phyloP scores from a whole-genome alignment of 2,113 vertebrate genomes.

The Capra hircus region DNA sequence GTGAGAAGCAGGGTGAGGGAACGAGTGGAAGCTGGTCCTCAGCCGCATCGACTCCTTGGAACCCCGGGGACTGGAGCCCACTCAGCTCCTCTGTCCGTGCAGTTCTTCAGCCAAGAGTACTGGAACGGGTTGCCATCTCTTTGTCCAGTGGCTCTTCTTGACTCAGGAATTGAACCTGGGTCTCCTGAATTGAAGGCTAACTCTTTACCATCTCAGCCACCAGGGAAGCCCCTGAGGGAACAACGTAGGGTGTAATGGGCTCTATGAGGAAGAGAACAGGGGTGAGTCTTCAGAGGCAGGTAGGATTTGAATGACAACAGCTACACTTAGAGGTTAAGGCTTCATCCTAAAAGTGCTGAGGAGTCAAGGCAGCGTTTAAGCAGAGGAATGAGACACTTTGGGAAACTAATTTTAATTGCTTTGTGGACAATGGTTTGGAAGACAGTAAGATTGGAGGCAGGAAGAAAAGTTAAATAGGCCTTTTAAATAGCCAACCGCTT shows the following conservation, averaged over 20 bases:
- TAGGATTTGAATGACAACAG: neutral
- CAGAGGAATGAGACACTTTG: neutral
- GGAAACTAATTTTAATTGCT: neutral
- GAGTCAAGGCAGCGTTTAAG: neutral
- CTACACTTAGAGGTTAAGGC: neutral
- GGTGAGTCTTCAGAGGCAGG: neutral
- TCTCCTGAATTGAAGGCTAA: neutral
- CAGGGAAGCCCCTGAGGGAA: neutral
- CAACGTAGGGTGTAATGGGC: neutral
- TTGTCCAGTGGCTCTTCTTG: neutral
- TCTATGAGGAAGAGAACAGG: neutral
- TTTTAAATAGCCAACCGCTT: neutral
- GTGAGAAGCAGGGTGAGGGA: neutral
- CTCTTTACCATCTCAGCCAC: neutral
- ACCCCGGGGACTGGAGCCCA: neutral
- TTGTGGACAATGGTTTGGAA: neutral
- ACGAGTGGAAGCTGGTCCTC: neutral
- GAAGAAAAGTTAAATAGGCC: neutral
- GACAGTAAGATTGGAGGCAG: neutral
- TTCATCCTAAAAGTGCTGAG: neutral
- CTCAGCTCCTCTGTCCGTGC: fast-evolving
- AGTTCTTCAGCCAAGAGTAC: neutral
- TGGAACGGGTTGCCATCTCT: neutral
- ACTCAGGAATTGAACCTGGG: neutral
- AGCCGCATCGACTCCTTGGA: fast-evolving